Conservation (phyloP, 2,888 invertebrate species). For the Acleris holmiana region DNA sequence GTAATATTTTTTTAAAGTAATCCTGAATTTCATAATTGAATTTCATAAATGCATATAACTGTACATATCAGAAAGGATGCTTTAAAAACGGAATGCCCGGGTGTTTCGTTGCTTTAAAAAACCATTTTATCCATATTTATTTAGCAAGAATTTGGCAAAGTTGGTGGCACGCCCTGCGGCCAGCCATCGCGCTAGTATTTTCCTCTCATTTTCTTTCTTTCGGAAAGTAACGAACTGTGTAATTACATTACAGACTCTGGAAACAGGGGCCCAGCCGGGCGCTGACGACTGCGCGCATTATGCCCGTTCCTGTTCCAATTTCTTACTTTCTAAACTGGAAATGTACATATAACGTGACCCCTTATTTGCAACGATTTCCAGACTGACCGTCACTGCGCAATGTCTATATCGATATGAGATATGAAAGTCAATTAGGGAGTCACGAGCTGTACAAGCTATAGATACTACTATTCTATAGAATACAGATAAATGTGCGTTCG, state of each 20-base stretch:
- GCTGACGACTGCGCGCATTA: constrained; percentile 59
- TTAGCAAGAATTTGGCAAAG: constrained; percentile 36
- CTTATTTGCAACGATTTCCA: constrained; percentile 3
- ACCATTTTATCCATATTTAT: constrained; percentile 14
- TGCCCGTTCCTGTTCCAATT: constrained; percentile 50
- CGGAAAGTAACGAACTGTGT: constrained; percentile 76
- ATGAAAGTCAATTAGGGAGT: constrained; percentile 32
- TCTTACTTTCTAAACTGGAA: constrained; percentile 48
- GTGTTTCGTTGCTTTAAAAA: constrained; percentile 18
- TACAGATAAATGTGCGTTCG: constrained; percentile 72
- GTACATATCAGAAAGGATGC: background rate
- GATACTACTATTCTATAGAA: constrained; percentile 50
- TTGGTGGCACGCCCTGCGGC: constrained; percentile 51
- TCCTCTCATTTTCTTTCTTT: constrained; percentile 71
- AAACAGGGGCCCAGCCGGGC: constrained; percentile 63
- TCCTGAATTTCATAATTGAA: too few relatives aligned
- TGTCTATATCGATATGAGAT: constrained; percentile 15
- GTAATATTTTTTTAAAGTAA: too few relatives aligned
- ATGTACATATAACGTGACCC: constrained; percentile 19
- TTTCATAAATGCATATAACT: background rate
- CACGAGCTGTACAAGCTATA: constrained; percentile 17
- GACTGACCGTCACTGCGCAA: background rate
- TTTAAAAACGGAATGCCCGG: background rate
- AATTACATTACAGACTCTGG: constrained; percentile 58
- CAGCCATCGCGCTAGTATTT: constrained; percentile 60